A percentile compares a stretch with the other conserved stretches of the same genome.
These are phyloP conservation scores for Ochlodes sylvanus DNA, from an alignment of 2,888 invertebrate genomes.

Conservation along the genomic window DNA sequence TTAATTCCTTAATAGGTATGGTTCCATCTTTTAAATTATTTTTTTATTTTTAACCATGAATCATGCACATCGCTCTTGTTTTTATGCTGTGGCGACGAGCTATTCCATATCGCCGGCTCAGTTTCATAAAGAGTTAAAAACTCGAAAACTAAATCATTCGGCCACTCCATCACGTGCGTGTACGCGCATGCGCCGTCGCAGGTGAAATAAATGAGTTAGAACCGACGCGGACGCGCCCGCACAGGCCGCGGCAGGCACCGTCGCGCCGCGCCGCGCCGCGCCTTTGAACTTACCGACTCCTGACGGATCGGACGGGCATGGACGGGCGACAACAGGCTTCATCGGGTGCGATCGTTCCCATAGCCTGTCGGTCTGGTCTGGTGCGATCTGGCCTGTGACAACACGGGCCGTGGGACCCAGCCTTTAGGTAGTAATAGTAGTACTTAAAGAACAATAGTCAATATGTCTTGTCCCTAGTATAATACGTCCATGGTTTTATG, in stretches of 20 bases:
- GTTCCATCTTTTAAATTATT: slow-evolving; percentile 22
- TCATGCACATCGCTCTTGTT: no score
- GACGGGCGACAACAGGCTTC: slow-evolving; percentile 33
- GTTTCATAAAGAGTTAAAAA: slow-evolving; percentile 17
- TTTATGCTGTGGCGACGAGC: neutral
- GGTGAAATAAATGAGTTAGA: slow-evolving; percentile 1
- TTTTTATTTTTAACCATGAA: no score
- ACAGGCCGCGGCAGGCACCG: no score
- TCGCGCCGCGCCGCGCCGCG: no score
- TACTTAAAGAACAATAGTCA: no score
- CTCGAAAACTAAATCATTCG: slow-evolving; percentile 1
- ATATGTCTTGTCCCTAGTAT: no score
- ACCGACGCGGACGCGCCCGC: no score
- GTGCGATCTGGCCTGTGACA: no score
- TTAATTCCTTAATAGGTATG: slow-evolving; percentile 29
- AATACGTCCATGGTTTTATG: no score
- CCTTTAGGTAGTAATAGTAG: no score
- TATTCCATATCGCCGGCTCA: slow-evolving; percentile 31
- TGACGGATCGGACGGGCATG: slow-evolving; percentile 27
- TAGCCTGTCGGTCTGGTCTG: slow-evolving; percentile 9
- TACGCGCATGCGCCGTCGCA: slow-evolving; percentile 11
- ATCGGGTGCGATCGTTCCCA: slow-evolving; percentile 22
- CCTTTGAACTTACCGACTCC: slow-evolving; percentile 23
- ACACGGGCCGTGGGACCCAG: no score
- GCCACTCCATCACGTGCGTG: slow-evolving; percentile 7